Percentiles rank a stretch among this genome's conserved stretches.
These are phyloP conservation scores for Diadromus collaris DNA, from an alignment of 2,888 invertebrate species.

Conservation along the genomic window DNA sequence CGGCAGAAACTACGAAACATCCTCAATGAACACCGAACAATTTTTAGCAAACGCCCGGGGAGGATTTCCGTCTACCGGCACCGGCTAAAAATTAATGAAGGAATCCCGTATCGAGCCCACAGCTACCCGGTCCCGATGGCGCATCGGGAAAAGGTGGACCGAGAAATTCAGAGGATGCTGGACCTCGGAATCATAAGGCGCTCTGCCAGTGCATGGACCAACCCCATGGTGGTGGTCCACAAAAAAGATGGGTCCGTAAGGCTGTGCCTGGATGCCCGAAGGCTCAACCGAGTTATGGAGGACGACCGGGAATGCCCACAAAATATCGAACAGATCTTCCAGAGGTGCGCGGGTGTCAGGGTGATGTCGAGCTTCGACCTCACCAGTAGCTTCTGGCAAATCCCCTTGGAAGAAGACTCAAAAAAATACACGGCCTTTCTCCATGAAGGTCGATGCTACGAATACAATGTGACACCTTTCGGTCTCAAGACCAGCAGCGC, in stretches of 20 bases:
- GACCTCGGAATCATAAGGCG: neutral
- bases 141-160: neutral
- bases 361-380: conserved; percentile 13
- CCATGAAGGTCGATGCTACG: neutral
- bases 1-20: neutral
- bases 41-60: neutral
- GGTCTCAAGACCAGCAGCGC: conserved; percentile 10
- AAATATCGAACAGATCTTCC: neutral
- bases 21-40: neutral
- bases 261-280: neutral
- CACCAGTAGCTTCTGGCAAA: conserved; percentile 24
- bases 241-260: neutral
- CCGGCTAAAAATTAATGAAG: neutral
- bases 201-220: neutral
- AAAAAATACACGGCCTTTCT: conserved; percentile 15
- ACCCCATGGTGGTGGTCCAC: neutral
- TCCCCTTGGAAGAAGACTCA: neutral
- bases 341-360: neutral
- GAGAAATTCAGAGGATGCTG: neutral
- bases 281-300: neutral
- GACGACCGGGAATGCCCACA: neutral
- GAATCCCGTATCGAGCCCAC: conserved; percentile 2
- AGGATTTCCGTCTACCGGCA: neutral
- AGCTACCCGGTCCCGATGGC: neutral
- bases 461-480: conserved; percentile 1